phyloP scores from a whole-genome alignment of 2,113 vertebrate species.

The Sphaerodactylus townsendi region DNA sequence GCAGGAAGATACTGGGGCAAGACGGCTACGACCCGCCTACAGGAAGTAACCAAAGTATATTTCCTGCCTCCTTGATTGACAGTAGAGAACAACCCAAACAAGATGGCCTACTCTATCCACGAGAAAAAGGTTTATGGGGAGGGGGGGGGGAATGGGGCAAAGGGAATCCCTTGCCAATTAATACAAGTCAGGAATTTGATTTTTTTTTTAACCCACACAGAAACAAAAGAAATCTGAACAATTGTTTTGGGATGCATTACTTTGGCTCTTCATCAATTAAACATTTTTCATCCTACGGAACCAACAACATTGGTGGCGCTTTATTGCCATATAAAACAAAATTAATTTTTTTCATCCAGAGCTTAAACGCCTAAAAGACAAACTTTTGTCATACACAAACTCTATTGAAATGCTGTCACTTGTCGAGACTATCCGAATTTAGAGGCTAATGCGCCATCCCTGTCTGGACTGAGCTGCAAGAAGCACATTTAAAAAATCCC shows the following conservation, averaged over 20 bases:
- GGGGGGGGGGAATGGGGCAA: neutral
- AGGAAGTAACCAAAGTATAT: too few species aligned
- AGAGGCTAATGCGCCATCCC: too few species aligned
- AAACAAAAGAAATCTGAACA: neutral
- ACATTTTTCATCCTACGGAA: neutral
- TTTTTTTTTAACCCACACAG: neutral
- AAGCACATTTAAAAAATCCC: neutral
- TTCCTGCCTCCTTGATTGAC: too few species aligned
- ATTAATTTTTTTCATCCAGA: neutral
- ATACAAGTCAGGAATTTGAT: neutral
- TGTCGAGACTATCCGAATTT: neutral
- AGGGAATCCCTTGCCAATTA: neutral
- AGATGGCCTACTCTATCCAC: too few species aligned
- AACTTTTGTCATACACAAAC: neutral
- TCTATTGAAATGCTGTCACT: neutral
- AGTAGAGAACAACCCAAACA: too few species aligned
- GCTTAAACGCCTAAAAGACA: conserved; percentile 8
- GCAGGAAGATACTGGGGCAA: too few species aligned
- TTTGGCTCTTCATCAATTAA: neutral
- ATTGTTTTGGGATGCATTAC: neutral
- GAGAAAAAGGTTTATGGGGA: neutral
- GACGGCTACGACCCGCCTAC: too few species aligned
- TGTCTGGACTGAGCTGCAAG: too few species aligned
- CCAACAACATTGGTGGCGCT: neutral
- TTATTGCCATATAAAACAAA: conserved; percentile 11